These are phyloP conservation scores for Dione vanillae DNA, from an alignment of 2,888 invertebrate species.

Conservation along the genomic window DNA sequence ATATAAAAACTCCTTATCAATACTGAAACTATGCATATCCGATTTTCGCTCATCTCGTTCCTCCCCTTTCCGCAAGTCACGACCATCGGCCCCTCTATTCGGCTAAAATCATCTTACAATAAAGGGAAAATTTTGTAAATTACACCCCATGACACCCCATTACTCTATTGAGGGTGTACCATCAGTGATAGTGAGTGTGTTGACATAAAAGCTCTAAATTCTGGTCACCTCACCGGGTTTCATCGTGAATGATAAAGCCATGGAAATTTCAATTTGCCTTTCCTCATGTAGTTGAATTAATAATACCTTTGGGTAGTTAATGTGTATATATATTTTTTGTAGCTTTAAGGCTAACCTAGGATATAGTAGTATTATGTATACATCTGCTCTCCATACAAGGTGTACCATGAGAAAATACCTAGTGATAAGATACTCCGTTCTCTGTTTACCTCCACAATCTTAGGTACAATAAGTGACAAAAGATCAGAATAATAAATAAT, in stretches of 20 bases:
- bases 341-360: too few species aligned
- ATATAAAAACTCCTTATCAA: neutral
- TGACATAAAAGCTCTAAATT: conserved; percentile 38
- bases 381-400: too few species aligned
- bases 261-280: conserved; percentile 20
- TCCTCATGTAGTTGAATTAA: neutral
- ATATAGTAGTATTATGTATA: too few species aligned
- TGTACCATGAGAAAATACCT: too few species aligned
- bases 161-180: conserved; percentile 64
- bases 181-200: conserved; percentile 43
- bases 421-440: too few species aligned
- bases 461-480: too few species aligned
- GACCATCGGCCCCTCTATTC: conserved; percentile 63
- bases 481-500: too few species aligned
- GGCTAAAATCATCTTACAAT: conserved; percentile 73
- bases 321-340: neutral
- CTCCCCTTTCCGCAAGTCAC: conserved; percentile 66
- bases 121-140: conserved; percentile 76
- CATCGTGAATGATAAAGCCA: conserved; percentile 8
- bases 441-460: too few species aligned
- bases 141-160: conserved; percentile 72
- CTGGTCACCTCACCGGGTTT: conserved; percentile 15
- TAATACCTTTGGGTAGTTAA: neutral
- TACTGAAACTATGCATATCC: conserved; percentile 1
- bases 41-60: conserved; percentile 23